Base-by-base conservation (phyloP, 2,888 invertebrate species). In the Agrochola litura region DNA sequence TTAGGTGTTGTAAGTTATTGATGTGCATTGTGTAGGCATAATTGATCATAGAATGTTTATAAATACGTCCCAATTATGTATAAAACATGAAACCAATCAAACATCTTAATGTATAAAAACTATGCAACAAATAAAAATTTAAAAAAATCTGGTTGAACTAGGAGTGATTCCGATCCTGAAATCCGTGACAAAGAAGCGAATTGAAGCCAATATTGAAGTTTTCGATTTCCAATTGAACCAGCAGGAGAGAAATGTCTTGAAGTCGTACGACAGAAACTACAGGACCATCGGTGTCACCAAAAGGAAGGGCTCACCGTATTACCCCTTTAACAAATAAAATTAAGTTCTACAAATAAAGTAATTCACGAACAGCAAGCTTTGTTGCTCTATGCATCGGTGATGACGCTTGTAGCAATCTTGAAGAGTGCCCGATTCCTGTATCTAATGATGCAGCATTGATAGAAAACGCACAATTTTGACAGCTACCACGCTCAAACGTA, bases 91-190 rank as follows among this genome's bases (percentile, higher is more conserved):
- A 37, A 37, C 37, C 3, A n/a, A n/a, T 37, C 3, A 2, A 37
- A 3, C 3, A 37, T 37, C 37, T 37, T 3, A 2, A 37, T 3
- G 1, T 3, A 3, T 37, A n/a, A n/a, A 30, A 30, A 30, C 30
- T 30, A 30, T 30, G 30, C 37, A 37, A 37, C 37, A 81, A 70
- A 81, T 77, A 61, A 56, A 81, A 64, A 54, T 84, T 63, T 37
- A 43, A 63, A 61, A 79, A 12, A 5, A 8, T 83, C 88, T 6
- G 96, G 86, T 94, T 72, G 95, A 96, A 54, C 74, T 95, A 0
- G 95, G 94, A 10, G 94, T 95, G 3, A 91, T 93, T 1, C 94
- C 95, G 0, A 94, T 96, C 6, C 96, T 96, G 0, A 96, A 96
- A 69, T 92, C 95, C 0, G 85, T 93, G 4, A 94, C 90, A 1